Evolutionary conservation across 2,113 vertebrate genomes (phyloP).

Genomic region (Melanostigma gelatinosum): DNA sequence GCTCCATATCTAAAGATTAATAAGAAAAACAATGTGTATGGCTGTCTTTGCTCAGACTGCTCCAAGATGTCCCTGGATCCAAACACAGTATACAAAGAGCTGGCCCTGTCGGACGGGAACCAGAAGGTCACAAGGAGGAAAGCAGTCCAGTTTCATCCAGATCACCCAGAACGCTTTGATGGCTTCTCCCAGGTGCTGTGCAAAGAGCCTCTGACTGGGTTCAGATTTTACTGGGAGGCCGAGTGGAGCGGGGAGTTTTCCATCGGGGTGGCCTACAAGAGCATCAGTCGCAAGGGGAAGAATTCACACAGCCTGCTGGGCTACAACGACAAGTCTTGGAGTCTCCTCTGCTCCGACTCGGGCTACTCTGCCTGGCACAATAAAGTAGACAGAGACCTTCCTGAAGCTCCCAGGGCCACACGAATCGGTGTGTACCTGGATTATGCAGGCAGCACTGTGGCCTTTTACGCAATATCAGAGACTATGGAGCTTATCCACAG

Average conservation of each 20-base stretch:
- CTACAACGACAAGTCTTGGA: slow-evolving; percentile 90
- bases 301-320: slow-evolving; percentile 89
- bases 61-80: slow-evolving; percentile 81
- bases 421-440: slow-evolving; percentile 90
- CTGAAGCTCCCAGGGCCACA: slow-evolving; percentile 58
- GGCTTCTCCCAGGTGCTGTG: slow-evolving; percentile 91
- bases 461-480: slow-evolving; percentile 89
- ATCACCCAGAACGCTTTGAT: slow-evolving; percentile 85
- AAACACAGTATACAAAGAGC: slow-evolving; percentile 83
- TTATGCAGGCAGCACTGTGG: slow-evolving; percentile 80
- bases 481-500: slow-evolving; percentile 82
- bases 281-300: slow-evolving; percentile 83
- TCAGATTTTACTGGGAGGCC: slow-evolving; percentile 94
- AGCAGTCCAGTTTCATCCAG: slow-evolving; percentile 72
- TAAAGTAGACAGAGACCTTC: slow-evolving; percentile 80
- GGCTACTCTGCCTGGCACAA: slow-evolving; percentile 91
- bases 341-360: slow-evolving; percentile 88
- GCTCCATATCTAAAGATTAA: neutral
- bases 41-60: slow-evolving; percentile 67
- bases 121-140: slow-evolving; percentile 72
- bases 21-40: neutral
- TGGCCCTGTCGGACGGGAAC: slow-evolving; percentile 79
- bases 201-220: slow-evolving; percentile 79
- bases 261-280: slow-evolving; percentile 87
- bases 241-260: slow-evolving; percentile 85